phyloP scores from a whole-genome alignment of 2,797 vertebrate genomes.

The Taenioides sp. region DNA sequence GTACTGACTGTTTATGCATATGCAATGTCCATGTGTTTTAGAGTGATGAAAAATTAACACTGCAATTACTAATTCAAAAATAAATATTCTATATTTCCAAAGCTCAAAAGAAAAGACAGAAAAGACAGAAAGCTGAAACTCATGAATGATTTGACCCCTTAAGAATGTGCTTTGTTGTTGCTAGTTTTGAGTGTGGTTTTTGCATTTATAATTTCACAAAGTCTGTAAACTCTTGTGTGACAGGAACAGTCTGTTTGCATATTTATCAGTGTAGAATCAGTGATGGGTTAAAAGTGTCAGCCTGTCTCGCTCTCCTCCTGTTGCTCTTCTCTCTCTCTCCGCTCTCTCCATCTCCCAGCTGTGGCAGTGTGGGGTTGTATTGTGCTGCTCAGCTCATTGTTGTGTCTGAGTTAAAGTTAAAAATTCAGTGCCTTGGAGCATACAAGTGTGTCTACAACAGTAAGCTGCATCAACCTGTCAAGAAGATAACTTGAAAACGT shows the following conservation, averaged over 20 bases:
- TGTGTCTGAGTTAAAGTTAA: conserved; percentile 34
- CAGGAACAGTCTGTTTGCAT: conserved; percentile 45
- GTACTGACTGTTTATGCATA: too few species aligned
- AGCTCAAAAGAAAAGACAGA: too few species aligned
- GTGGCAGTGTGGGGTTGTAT: conserved; percentile 74
- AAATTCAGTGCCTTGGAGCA: conserved; percentile 19
- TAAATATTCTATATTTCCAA: too few species aligned
- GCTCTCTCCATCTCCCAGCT: conserved; percentile 82
- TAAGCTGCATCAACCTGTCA: conserved; percentile 24
- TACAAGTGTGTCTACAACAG: conserved; percentile 13
- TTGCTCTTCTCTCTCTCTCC: conserved; percentile 82
- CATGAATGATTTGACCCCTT: too few species aligned
- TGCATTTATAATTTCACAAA: conserved; percentile 12
- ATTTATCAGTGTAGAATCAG: conserved; percentile 71
- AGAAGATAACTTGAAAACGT: conserved; percentile 1
- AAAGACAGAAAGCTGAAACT: too few species aligned
- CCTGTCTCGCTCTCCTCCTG: conserved; percentile 80
- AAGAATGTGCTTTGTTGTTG: not conserved
- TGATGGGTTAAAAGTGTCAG: conserved; percentile 71
- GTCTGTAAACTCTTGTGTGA: conserved; percentile 24
- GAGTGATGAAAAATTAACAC: too few species aligned
- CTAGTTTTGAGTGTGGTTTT: not conserved
- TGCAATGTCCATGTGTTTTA: too few species aligned
- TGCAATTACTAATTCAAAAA: too few species aligned
- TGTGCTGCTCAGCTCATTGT: conserved; percentile 68